Percentiles rank a stretch among this genome's conserved stretches.
Conservation (phyloP, 92 coral and sea anemone genomes). For the Muricea muricata region DNA sequence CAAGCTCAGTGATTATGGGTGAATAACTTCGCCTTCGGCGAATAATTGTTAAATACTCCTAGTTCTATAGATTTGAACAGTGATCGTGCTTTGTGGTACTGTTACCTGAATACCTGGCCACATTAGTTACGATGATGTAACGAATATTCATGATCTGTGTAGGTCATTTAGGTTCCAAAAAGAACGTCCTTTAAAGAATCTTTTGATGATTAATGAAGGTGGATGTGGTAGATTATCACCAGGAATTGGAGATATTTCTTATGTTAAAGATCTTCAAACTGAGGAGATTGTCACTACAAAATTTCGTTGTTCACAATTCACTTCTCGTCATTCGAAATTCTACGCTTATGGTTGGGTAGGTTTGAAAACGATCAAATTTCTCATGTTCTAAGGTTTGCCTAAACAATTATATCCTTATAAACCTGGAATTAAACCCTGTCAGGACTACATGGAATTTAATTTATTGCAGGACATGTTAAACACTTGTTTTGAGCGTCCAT, state of each 20-base stretch:
- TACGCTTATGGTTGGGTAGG: neutral
- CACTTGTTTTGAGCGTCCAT: neutral
- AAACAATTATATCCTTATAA: too few relatives aligned
- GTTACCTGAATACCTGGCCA: too few relatives aligned
- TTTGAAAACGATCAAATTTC: neutral
- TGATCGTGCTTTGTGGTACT: neutral
- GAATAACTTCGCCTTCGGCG: too few relatives aligned
- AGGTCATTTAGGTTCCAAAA: neutral
- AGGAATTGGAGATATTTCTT: neutral
- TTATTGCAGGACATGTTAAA: neutral
- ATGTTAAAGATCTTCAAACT: conserved; percentile 10
- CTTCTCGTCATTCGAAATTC: neutral
- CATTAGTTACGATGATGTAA: too few relatives aligned
- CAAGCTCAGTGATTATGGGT: too few relatives aligned
- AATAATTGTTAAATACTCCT: too few relatives aligned
- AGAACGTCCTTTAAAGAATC: neutral
- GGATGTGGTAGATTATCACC: neutral
- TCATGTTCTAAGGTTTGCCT: neutral
- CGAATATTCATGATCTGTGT: too few relatives aligned
- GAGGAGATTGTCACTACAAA: neutral
- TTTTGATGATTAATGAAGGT: neutral
- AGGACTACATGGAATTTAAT: neutral
- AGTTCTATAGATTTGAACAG: too few relatives aligned
- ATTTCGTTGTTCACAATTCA: neutral
- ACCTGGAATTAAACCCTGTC: neutral